Evolutionary conservation across 2,797 vertebrate genomes (phyloP), one percentile per base, ranked within the genome.

Genomic region (Valencia hispanica): DNA sequence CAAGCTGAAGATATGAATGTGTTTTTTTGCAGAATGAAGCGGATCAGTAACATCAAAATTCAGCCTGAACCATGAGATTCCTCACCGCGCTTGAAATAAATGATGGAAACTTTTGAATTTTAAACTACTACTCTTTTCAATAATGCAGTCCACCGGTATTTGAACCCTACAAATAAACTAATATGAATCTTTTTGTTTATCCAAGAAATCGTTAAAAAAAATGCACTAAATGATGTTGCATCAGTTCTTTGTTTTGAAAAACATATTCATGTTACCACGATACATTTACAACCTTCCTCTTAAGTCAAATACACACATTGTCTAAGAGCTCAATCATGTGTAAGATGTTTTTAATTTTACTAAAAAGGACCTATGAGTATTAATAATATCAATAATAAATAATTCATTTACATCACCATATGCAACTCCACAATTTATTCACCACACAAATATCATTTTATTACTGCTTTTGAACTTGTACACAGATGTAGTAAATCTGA

Each of bases 21-120:
- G 48, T 88, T 87, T 75, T 30, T 84, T 90, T 84, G 36, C 90
- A 94, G 93, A 89, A 70, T 93, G 79, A 94, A 85, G 84, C 81
- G 25, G 66, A 83, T n/a, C 25, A 43, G 27, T 48, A 78, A 59
- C 39, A 30, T 9, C 12, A 25, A 75, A 61, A 66, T 27, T 77
- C 34, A 79, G 47, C 69, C 53, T 70, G 50, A 78, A 75, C 5
- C 45, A 63, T 43, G 59, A 25, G 12, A 74, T 34, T 5, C 11
- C 1, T 36, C 18, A 14, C 1, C 45, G 2, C 14, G n/a, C 59
- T 72, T 68, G 17, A 39, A 81, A 74, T 57, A 6, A 39, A 18
- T 51, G 50, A 18, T 1, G 45, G 3, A 32, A 63, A 12, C 32
- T 66, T 41, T 10, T 51, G 50, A 2, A 25, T 48, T 43, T 72